Percentiles rank a stretch among this genome's conserved stretches.
These are phyloP conservation scores for Epizoanthus illoricatus DNA, from an alignment of 92 coral and sea anemone genomes.

Conservation along the genomic window DNA sequence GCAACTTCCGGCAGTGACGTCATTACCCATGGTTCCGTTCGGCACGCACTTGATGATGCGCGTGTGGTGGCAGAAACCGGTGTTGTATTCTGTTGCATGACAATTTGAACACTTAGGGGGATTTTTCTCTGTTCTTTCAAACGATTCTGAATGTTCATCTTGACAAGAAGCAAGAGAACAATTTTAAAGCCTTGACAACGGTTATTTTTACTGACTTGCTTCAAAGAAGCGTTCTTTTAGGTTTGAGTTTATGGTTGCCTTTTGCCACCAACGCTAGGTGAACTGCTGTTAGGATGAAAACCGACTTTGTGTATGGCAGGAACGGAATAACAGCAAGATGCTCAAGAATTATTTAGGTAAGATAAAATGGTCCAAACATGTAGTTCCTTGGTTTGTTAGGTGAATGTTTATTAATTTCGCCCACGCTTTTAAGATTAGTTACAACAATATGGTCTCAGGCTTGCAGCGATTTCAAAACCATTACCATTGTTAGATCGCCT, in stretches of 20 bases:
- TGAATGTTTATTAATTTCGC: conserved; percentile 41
- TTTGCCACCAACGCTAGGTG: conserved; percentile 31
- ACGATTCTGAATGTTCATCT: conserved; percentile 17
- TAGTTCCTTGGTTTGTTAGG: conserved; percentile 45
- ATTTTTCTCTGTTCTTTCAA: conserved; percentile 30
- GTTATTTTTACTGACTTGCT: conserved; percentile 7
- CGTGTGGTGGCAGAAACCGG: conserved; percentile 47
- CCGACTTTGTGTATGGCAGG: conserved; percentile 45
- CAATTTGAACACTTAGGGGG: conserved; percentile 44
- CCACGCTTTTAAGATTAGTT: conserved; percentile 46
- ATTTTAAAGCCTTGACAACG: conserved; percentile 7
- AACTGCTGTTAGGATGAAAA: conserved; percentile 41
- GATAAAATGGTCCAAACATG: conserved; percentile 35
- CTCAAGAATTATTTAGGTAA: conserved; percentile 34
- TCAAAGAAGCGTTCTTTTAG: conserved; percentile 16
- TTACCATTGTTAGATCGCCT: conserved; percentile 37
- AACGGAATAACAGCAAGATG: conserved; percentile 35
- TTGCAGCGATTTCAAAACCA: conserved; percentile 40
- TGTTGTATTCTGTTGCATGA: conserved; percentile 43
- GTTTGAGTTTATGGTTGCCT: conserved; percentile 30
- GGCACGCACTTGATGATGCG: conserved; percentile 43
- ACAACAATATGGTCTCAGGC: conserved; percentile 46
- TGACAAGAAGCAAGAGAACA: neutral
- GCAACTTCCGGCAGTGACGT: conserved; percentile 40
- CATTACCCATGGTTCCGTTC: conserved; percentile 42